These are phyloP conservation scores for Enteromius paludinosus DNA, from an alignment of 2,797 vertebrate species.

Conservation along the genomic window DNA sequence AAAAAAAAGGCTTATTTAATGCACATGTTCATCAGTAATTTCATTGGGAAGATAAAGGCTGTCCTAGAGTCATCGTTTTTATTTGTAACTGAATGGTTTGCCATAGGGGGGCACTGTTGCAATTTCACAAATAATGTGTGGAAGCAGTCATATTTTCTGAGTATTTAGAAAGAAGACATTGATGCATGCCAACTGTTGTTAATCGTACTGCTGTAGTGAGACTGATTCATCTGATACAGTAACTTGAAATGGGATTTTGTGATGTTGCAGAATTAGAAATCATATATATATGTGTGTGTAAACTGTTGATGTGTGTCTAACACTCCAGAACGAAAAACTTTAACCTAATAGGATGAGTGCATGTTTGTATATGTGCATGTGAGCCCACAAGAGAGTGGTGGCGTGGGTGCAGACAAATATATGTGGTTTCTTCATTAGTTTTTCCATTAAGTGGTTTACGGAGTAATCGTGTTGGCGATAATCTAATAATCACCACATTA, in stretches of 20 bases:
- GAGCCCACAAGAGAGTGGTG: conserved; percentile 19
- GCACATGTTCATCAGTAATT: not conserved
- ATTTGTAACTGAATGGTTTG: not conserved
- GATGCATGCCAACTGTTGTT: conserved; percentile 6
- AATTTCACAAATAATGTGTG: not conserved
- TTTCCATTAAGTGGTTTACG: conserved; percentile 21
- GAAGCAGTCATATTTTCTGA: not conserved
- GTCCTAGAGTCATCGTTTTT: not conserved
- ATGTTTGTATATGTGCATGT: conserved; percentile 9
- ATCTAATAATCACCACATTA: conserved; percentile 12
- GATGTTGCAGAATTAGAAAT: not conserved
- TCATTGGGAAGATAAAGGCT: not conserved
- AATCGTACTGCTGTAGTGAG: not conserved
- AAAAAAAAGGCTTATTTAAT: not conserved
- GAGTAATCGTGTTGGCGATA: conserved; percentile 14
- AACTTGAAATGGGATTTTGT: not conserved
- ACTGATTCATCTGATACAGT: not conserved
- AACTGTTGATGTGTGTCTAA: not conserved
- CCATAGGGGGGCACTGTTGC: not conserved
- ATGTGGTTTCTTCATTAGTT: conserved; percentile 33
- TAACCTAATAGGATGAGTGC: not conserved
- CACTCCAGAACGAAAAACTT: conserved; percentile 26
- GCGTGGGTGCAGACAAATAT: not conserved
- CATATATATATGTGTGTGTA: not conserved
- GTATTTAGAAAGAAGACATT: not conserved